Evolutionary conservation across 2,113 vertebrate species (phyloP).

Genomic region (Peromyscus maniculatus): DNA sequence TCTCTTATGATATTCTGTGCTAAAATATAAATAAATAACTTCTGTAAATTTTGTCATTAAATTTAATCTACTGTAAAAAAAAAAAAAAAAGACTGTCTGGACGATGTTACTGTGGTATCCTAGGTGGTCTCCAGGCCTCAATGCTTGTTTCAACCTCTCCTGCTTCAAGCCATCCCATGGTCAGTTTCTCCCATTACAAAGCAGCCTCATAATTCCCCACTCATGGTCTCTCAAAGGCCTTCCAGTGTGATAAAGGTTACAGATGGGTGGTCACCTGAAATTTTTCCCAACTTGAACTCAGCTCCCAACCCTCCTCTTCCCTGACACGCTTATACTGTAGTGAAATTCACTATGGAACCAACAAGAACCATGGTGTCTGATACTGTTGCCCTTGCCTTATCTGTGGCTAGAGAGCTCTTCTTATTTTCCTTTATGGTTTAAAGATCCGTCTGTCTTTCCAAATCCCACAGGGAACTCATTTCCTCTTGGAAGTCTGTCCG

Average conservation of each 20-base stretch:
- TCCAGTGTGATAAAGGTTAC: neutral
- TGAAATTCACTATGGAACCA: neutral
- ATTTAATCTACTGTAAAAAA: neutral
- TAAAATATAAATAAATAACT: neutral
- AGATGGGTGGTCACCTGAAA: rapidly evolving
- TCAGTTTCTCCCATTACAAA: neutral
- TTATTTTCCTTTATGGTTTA: neutral
- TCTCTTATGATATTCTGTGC: neutral
- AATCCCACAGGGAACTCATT: neutral
- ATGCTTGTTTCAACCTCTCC: neutral
- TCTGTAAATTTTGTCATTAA: neutral
- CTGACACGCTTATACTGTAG: neutral
- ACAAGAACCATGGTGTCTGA: neutral
- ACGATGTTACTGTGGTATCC: neutral
- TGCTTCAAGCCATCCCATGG: neutral
- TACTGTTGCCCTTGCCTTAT: neutral
- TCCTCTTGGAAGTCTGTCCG: neutral
- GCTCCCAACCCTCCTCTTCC: neutral
- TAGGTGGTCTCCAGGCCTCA: neutral
- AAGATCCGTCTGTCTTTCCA: neutral
- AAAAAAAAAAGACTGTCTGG: neutral
- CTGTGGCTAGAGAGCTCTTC: neutral
- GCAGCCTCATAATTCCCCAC: neutral
- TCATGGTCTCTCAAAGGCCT: neutral
- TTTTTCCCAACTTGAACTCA: neutral